A percentile compares a stretch with the other conserved stretches of the same genome.
Conservation (phyloP, 2,888 invertebrate genomes). For the Operophtera brumata region DNA sequence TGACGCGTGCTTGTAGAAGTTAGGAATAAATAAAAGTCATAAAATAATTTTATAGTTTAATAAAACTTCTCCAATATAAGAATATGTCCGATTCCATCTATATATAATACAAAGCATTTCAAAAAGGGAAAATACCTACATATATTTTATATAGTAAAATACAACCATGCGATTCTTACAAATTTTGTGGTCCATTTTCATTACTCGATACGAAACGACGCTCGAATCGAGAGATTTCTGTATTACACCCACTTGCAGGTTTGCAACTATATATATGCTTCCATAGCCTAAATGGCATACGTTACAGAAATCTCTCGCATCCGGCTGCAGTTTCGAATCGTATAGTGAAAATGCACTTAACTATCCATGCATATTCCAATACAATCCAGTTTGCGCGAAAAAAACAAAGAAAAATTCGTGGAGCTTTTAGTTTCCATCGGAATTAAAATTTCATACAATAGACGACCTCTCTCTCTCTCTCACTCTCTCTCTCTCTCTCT, state of each 20-base stretch:
- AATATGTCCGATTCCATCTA: constrained; percentile 80
- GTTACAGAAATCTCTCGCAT: too few species aligned
- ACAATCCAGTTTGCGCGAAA: constrained; percentile 22
- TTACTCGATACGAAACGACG: too few species aligned
- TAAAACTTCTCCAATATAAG: constrained; percentile 80
- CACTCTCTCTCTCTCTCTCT: background rate
- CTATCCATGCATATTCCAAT: constrained; percentile 40
- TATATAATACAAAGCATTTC: constrained; percentile 77
- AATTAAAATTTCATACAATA: constrained; percentile 11
- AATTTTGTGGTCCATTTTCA: background rate
- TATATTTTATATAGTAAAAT: constrained; percentile 50
- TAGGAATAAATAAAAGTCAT: constrained; percentile 45
- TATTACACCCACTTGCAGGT: too few species aligned
- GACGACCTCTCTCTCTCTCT: background rate
- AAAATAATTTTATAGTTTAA: constrained; percentile 67
- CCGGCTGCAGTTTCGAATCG: too few species aligned
- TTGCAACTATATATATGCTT: too few species aligned
- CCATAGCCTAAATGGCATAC: too few species aligned
- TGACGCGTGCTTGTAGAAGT: too few species aligned
- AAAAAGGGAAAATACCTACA: constrained; percentile 76
- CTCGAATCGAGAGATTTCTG: too few species aligned
- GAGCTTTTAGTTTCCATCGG: background rate
- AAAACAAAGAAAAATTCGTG: constrained; percentile 5
- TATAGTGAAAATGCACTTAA: constrained; percentile 8
- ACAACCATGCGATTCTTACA: constrained; percentile 55